A percentile compares a stretch with the other conserved stretches of the same genome.
Evolutionary conservation across 2,797 vertebrate species (phyloP).

Genomic region (Sorex maritimensis): DNA sequence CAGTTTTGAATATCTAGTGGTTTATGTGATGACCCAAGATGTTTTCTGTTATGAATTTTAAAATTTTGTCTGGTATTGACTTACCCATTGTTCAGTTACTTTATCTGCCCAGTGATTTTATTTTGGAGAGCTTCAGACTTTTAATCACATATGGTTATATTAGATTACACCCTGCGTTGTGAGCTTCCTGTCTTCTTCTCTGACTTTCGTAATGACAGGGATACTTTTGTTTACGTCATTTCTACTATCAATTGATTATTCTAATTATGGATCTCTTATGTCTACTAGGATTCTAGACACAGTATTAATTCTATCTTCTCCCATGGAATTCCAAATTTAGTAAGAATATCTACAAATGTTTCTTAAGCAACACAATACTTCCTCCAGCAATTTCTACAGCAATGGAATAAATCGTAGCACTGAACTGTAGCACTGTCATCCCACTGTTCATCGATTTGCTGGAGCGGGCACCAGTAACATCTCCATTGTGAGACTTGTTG

Average conservation of each 20-base stretch:
- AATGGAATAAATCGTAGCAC: background rate
- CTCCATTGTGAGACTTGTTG: no score
- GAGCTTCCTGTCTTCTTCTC: background rate
- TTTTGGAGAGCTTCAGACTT: background rate
- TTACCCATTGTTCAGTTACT: background rate
- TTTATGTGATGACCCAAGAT: background rate
- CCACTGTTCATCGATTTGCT: no score
- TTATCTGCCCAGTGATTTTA: slow-evolving; percentile 39
- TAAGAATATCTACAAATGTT: slow-evolving; percentile 5
- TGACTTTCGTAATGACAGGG: background rate
- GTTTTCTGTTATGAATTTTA: slow-evolving; percentile 7
- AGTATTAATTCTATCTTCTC: slow-evolving; percentile 6
- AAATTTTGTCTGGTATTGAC: slow-evolving; percentile 1
- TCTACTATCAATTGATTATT: background rate
- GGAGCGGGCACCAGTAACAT: no score
- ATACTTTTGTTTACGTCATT: slow-evolving; percentile 3
- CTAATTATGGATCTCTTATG: background rate
- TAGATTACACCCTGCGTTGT: background rate
- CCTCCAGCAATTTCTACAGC: background rate
- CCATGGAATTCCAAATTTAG: background rate
- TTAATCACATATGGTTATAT: background rate
- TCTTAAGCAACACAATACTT: background rate
- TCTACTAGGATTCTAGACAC: background rate
- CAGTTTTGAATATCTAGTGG: background rate
- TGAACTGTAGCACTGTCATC: no score